phyloP scores from a whole-genome alignment of 2,888 invertebrate genomes.

The Eucera pruinosa region DNA sequence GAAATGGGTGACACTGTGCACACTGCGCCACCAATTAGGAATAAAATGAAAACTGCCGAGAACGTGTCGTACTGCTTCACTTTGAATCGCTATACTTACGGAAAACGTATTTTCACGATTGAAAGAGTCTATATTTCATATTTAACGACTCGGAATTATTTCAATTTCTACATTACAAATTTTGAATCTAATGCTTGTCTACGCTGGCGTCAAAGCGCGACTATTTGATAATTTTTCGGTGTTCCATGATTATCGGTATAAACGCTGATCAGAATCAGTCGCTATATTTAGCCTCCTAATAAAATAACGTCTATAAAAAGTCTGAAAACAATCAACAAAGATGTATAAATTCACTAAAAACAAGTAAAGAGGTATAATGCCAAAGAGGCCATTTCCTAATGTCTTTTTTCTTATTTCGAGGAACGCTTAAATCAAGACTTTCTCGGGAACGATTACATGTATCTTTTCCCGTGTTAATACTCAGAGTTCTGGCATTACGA shows the following conservation, averaged over 20 bases:
- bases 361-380: constrained; percentile 55
- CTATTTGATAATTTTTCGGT: constrained; percentile 16
- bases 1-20: constrained; percentile 25
- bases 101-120: background rate
- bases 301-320: constrained; percentile 55
- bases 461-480: constrained; percentile 41
- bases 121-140: background rate
- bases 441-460: constrained; percentile 25
- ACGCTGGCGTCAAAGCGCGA: constrained; percentile 15
- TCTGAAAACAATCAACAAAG: constrained; percentile 61
- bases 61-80: constrained; percentile 21
- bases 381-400: constrained; percentile 47
- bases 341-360: constrained; percentile 59
- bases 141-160: constrained; percentile 2
- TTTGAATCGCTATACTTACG: constrained; percentile 13
- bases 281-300: constrained; percentile 45
- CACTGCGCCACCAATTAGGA: constrained; percentile 11
- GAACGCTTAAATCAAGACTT: constrained; percentile 31
- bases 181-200: constrained; percentile 13
- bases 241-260: background rate
- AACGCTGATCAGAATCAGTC: constrained; percentile 27
- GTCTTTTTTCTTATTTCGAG: constrained; percentile 31
- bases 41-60: constrained; percentile 6
- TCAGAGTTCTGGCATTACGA: constrained; percentile 63
- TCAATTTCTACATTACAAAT: constrained; percentile 13